Base-by-base conservation (phyloP, 2,888 invertebrate genomes). In the Stramonita haemastoma region DNA sequence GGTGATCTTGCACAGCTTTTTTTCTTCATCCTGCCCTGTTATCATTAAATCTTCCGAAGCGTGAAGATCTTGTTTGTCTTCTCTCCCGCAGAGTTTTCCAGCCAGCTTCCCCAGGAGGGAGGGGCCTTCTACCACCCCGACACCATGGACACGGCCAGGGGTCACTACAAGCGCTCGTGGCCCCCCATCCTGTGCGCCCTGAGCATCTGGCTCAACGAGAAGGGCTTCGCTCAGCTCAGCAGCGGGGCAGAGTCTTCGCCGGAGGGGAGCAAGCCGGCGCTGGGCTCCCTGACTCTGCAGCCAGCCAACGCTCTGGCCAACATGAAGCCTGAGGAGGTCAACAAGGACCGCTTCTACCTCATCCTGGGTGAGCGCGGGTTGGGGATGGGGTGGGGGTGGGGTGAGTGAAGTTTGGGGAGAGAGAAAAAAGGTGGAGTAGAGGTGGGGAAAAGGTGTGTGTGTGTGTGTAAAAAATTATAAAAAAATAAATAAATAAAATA, bases 81-180 rank as follows among this genome's bases (percentile, higher is more conserved):
- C 1, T 46, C 5, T 22, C 34, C 15, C 93, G 89, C 91, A 97
- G 99, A 99, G 96, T 99, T 98, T 96, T 97, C 98, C 2, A 98
- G 98, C 91, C 99, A 99, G 96, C 96, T 99, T 90, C 96, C 96
- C 34, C 90, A 95, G 73, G 96, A 96, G 87, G 99, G 99, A 87
- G 99, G 99, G 8, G 98, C 99, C 29, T 99, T 99, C 96, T 99
- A 99, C 96, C 98, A 98, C 0, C 98, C 98, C 57, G 99, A 99
- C 95, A 99, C 99, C 0, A 98, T 98, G 94, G 99, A 99, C 84
- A 98, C 98, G 19, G 98, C 99, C 0, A 97, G 99, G 87, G 97
- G 97, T 29, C 98, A 99, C 96, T 99, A 99, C 96, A 97, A 97
- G 34, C 97, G 97, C 93, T 98, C 98, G 0, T 99, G 99, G 99